A percentile compares a stretch with the other conserved stretches of the same genome.
phyloP scores from a whole-genome alignment of 2,797 vertebrate genomes.

The Valencia hispanica region DNA sequence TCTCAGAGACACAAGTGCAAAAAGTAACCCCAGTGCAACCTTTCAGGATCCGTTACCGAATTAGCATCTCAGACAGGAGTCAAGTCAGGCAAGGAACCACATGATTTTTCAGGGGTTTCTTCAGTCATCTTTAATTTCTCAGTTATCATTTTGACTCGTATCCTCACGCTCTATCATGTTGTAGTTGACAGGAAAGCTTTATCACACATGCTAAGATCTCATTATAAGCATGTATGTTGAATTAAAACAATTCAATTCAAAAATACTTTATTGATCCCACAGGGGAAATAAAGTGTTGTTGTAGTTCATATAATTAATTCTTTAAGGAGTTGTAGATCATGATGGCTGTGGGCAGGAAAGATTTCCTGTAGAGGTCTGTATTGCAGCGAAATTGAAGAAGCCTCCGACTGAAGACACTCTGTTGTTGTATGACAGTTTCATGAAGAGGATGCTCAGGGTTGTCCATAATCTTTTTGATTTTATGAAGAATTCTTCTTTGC shows the following conservation, averaged over 20 bases:
- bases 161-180: slow-evolving; percentile 16
- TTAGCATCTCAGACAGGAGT: slow-evolving; percentile 68
- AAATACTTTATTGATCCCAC: too few relatives aligned
- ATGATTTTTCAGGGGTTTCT: slow-evolving; percentile 26
- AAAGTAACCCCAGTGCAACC: slow-evolving; percentile 27
- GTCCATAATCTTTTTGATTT: too few relatives aligned
- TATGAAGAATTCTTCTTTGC: too few relatives aligned
- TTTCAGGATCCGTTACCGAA: slow-evolving; percentile 70
- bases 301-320: too few relatives aligned
- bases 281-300: too few relatives aligned
- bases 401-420: too few relatives aligned
- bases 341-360: too few relatives aligned
- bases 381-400: too few relatives aligned
- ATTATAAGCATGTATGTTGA: not conserved
- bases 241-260: not conserved
- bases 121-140: slow-evolving; percentile 30
- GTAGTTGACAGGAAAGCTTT: not conserved
- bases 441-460: too few relatives aligned
- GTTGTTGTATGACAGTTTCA: too few relatives aligned
- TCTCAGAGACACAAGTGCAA: slow-evolving; percentile 17
- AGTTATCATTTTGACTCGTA: slow-evolving; percentile 26
- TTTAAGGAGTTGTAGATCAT: too few relatives aligned
- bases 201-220: not conserved
- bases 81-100: slow-evolving; percentile 31
- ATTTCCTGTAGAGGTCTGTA: too few relatives aligned